Base-by-base conservation (phyloP, 1,140 invertebrate genomes). In the Philotrypesis tridentata region DNA sequence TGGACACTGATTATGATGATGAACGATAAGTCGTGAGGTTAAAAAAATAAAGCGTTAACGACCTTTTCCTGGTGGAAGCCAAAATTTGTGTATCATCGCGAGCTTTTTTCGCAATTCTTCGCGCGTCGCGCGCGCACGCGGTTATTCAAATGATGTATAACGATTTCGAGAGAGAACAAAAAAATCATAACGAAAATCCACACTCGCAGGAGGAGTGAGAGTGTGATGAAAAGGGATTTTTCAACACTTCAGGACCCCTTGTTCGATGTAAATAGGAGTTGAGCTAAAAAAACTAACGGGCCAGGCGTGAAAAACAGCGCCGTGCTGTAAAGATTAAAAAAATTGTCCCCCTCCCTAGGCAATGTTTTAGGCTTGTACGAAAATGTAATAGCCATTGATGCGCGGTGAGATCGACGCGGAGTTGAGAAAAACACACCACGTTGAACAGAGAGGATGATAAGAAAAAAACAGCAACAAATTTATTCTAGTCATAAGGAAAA, bases 401-500 rank as follows among this genome's bases (percentile, higher is more conserved):
- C 72, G 76, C 82, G 82, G 14, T 23, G 43, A 79, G 14, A 83
- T 79, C 74, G 61, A 73, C 74, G 79, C 74, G 82, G 71, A 76
- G 79, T 80, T 81, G 75, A 84, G 70, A 74, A 83, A 77, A 79
- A 82, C 11, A 75, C 72, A 63, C 17, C 23, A 65, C 70, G 75
- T 76, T 76, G 73, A 83, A 80, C 63, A 71, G 63, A 65, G 14
- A 65, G 63, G 33, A 73, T 65, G 11, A 79, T 33, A 60, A 33
- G 17, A 71, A 33, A 71, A 23, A 43, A 79, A 70, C 80, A 80
- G 33, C 48, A 40, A 82, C 63, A 82, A 82, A 78, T 82, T 82
- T 83, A 83, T 74, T 83, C 76, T 83, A 83, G 76, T 83, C 70
- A 75, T 83, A 83, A 84, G 76, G 68, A 67, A 80, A 73, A 83